These are phyloP conservation scores for Diarsia rubi DNA, from an alignment of 2,888 invertebrate species.

Conservation along the genomic window DNA sequence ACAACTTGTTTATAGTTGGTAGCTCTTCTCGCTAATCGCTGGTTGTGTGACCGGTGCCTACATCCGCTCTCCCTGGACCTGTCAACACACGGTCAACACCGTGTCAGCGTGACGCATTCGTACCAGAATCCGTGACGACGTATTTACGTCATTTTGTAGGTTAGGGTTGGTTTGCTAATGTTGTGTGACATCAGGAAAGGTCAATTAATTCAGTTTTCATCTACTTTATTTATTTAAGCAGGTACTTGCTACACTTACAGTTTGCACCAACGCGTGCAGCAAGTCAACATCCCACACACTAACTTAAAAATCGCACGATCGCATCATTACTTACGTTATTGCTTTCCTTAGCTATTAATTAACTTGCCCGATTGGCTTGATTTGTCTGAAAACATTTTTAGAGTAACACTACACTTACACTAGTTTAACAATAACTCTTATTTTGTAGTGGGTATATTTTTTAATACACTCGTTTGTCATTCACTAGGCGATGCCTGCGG, in stretches of 20 bases:
- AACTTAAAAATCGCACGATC: too few relatives aligned
- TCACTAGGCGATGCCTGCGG: too few relatives aligned
- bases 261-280: too few relatives aligned
- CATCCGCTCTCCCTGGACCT: conserved; percentile 29
- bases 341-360: not conserved
- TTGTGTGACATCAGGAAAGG: not conserved
- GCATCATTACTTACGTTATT: not conserved
- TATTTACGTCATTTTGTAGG: not conserved
- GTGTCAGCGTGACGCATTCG: conserved; percentile 29
- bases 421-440: not conserved
- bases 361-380: not conserved
- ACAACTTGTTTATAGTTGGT: not conserved
- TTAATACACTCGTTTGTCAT: too few relatives aligned
- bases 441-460: too few relatives aligned
- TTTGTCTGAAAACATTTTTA: not conserved
- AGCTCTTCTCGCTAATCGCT: not conserved
- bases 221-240: too few relatives aligned
- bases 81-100: conserved; percentile 19
- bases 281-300: too few relatives aligned
- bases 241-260: too few relatives aligned
- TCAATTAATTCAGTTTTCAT: not conserved
- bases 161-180: conserved; percentile 9
- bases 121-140: conserved; percentile 25
- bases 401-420: too few relatives aligned
- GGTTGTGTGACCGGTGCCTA: not conserved